Evolutionary conservation across 2,888 invertebrate genomes (phyloP).

Genomic region (Tortricodes alternella): DNA sequence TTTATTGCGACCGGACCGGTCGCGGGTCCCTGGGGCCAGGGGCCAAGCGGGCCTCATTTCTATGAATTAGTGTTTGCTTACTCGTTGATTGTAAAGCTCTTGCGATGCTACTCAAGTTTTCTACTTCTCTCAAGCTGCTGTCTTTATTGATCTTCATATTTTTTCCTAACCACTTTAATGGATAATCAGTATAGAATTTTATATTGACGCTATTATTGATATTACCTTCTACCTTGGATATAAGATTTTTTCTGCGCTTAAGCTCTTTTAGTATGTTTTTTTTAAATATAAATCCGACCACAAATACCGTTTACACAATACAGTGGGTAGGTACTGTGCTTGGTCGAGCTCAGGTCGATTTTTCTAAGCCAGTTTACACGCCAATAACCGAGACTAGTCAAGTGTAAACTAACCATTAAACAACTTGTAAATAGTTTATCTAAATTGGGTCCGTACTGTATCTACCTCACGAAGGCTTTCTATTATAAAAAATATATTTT

Average conservation of each 20-base stretch:
- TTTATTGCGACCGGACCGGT: constrained; percentile 71
- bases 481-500: no score
- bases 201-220: no score
- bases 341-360: constrained; percentile 19
- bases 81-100: constrained; percentile 34
- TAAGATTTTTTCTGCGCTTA: no score
- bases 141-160: no score
- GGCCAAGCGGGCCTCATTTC: constrained; percentile 39
- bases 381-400: constrained; percentile 54
- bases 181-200: no score
- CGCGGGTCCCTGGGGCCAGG: constrained; percentile 40
- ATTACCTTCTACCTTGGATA: no score
- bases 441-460: constrained; percentile 5
- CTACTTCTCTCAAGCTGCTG: neutral
- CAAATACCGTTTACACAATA: constrained; percentile 10
- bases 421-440: constrained; percentile 32
- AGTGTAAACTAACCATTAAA: constrained; percentile 63
- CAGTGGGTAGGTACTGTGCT: no score
- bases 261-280: no score
- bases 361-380: constrained; percentile 59
- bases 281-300: constrained; percentile 4
- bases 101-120: neutral
- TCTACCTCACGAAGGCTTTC: constrained; percentile 5
- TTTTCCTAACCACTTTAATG: no score
- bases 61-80: constrained; percentile 74